phyloP scores from a whole-genome alignment of 1,140 invertebrate genomes.

The Calosoma granatense region DNA sequence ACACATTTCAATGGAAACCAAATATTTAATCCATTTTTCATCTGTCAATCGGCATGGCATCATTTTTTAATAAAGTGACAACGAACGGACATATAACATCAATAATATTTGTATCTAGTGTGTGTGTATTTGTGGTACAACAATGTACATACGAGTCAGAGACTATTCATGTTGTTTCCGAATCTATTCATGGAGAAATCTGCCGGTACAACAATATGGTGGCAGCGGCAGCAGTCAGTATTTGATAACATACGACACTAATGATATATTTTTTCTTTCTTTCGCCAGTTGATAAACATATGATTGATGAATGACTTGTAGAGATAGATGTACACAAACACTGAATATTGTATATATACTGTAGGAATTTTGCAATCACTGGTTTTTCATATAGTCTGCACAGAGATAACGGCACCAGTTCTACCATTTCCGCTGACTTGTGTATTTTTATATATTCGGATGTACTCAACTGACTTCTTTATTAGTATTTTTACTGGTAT shows the following conservation, averaged over 20 bases:
- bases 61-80: not conserved
- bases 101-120: no score
- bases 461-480: not conserved
- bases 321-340: not conserved
- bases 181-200: not conserved
- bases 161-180: not conserved
- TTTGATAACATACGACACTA: slow-evolving; percentile 5
- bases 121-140: not conserved
- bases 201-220: slow-evolving; percentile 1
- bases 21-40: not conserved
- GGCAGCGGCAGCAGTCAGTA: not conserved
- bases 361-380: no score
- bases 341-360: no score
- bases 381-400: not conserved
- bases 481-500: not conserved
- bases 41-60: not conserved
- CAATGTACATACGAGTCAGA: not conserved
- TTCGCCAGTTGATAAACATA: not conserved
- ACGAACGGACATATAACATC: not conserved
- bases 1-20: no score
- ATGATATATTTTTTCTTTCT: slow-evolving; percentile 4
- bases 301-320: not conserved
- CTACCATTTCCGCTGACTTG: no score
- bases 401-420: no score
- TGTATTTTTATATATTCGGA: not conserved